Conservation (phyloP, 2,797 vertebrate genomes). For the Cryptoblepharus egeriae region DNA sequence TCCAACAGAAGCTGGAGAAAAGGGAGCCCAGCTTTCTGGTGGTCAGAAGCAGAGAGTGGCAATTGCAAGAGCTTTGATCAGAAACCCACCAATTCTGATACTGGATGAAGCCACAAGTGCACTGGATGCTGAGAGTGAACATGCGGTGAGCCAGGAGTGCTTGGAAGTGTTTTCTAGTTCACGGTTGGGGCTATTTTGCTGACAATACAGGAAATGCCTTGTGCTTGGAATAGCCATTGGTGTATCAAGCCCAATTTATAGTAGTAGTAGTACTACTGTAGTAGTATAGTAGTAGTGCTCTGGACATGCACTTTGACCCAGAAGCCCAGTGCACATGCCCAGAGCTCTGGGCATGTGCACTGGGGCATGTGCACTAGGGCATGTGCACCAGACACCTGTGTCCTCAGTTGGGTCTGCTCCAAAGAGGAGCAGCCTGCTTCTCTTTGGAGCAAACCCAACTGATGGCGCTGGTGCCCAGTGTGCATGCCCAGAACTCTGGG, state of each 20-base stretch:
- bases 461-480: no score
- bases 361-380: no score
- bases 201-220: background rate
- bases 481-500: no score
- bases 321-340: no score
- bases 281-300: no score
- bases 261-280: no score
- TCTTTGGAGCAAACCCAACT: no score
- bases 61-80: constrained; percentile 91
- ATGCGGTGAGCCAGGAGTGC: constrained; percentile 79
- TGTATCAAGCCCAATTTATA: background rate
- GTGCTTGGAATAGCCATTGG: background rate
- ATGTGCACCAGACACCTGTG: no score
- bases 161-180: background rate
- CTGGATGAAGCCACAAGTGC: constrained; percentile 96
- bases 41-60: constrained; percentile 97
- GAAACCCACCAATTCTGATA: constrained; percentile 88
- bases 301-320: no score
- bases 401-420: no score
- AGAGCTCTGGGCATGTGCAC: no score
- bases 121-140: constrained; percentile 93
- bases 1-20: constrained; percentile 88
- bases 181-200: background rate
- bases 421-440: no score
- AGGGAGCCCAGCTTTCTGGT: constrained; percentile 92